Evolutionary conservation across 1,140 invertebrate species (phyloP).

Genomic region (Probaryconus sp.): DNA sequence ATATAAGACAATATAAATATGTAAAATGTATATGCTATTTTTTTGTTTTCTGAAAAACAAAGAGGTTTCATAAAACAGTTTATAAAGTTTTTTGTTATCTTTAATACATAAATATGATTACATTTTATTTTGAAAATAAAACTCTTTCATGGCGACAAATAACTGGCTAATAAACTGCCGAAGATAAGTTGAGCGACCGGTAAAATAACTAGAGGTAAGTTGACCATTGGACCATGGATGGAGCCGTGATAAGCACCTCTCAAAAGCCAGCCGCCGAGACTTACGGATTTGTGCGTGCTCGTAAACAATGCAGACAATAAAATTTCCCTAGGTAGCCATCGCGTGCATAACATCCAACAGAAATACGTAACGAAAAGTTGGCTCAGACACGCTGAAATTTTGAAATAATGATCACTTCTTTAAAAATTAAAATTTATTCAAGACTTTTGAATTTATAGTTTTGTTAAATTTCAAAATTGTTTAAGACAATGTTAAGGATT

Average conservation of each 20-base stretch:
- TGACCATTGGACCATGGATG: constrained; percentile 68
- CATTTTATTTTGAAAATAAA: not conserved
- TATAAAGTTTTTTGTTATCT: no score
- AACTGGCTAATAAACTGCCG: constrained; percentile 73
- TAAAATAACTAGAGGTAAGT: constrained; percentile 72
- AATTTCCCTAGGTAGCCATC: constrained; percentile 69
- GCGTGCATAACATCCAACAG: constrained; percentile 72
- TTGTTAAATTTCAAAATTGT: no score
- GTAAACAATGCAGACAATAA: constrained; percentile 72
- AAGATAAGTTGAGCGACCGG: constrained; percentile 73
- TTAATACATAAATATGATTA: no score
- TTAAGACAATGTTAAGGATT: no score
- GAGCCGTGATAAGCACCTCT: constrained; percentile 72
- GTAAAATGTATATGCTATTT: constrained; percentile 62
- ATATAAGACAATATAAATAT: constrained; percentile 38
- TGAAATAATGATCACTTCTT: constrained; percentile 15
- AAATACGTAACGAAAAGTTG: constrained; percentile 71
- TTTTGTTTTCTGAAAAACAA: no score
- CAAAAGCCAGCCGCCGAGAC: constrained; percentile 73
- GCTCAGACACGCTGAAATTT: constrained; percentile 68
- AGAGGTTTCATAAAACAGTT: no score
- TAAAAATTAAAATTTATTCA: no score
- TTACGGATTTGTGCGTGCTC: constrained; percentile 74
- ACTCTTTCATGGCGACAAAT: constrained; percentile 65
- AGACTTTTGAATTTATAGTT: no score